Conservation (phyloP, 92 coral and sea anemone species). For the Nematostella vectensis region DNA sequence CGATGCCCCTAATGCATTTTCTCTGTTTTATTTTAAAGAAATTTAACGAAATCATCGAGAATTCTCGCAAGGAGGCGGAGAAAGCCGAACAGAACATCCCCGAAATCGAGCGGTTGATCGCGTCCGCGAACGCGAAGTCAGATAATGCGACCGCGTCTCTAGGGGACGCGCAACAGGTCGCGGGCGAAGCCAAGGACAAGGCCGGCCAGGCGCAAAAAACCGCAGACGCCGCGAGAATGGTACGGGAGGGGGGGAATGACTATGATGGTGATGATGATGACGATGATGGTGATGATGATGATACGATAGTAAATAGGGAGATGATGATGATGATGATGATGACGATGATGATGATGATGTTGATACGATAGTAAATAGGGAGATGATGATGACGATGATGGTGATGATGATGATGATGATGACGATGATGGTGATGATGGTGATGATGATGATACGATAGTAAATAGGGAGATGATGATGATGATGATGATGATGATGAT, state of each 20-base stretch:
- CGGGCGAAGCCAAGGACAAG: conserved; percentile 32
- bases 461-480: too few relatives aligned
- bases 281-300: neutral
- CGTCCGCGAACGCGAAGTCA: conserved; percentile 72
- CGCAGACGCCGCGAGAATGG: conserved; percentile 56
- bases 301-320: neutral
- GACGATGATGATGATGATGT: too few relatives aligned
- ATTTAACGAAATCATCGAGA: conserved; percentile 74
- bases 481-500: too few relatives aligned
- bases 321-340: neutral
- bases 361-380: too few relatives aligned
- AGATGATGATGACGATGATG: too few relatives aligned
- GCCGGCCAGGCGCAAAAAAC: conserved; percentile 48
- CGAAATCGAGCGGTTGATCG: conserved; percentile 74
- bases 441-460: too few relatives aligned
- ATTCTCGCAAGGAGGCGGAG: conserved; percentile 63
- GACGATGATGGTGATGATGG: too few relatives aligned
- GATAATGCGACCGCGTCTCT: conserved; percentile 57
- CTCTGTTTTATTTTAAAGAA: too few relatives aligned
- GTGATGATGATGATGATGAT: too few relatives aligned
- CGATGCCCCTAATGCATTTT: too few relatives aligned
- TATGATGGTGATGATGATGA: too few relatives aligned
- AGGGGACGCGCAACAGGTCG: conserved; percentile 55
- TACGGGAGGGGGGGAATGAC: conserved; percentile 4
- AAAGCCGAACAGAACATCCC: conserved; percentile 70